Percentiles rank a stretch among this genome's conserved stretches.
Conservation (phyloP, 2,113 vertebrate genomes). For the Pteruthius melanotis region DNA sequence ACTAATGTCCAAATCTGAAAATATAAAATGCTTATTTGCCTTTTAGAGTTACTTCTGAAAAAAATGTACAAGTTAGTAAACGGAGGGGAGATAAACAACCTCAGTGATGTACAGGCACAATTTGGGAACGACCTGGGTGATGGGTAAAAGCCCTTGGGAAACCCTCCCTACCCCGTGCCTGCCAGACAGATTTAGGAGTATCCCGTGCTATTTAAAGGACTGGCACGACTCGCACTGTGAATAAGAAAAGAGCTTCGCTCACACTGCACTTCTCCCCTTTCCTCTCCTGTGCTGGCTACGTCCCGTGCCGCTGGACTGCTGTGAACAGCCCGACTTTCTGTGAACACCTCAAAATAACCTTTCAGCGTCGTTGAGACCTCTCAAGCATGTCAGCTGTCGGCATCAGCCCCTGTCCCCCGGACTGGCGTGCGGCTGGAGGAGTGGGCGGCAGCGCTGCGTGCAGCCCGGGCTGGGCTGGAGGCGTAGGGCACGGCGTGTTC, state of each 20-base stretch:
- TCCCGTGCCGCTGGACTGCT: not conserved
- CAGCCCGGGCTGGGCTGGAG: not conserved
- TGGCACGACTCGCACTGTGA: not conserved
- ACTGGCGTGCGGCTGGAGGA: not conserved
- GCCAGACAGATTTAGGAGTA: not conserved
- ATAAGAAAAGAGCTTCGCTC: not conserved
- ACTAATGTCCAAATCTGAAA: not conserved
- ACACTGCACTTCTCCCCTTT: not conserved
- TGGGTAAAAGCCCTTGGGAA: not conserved
- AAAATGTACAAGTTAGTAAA: not conserved
- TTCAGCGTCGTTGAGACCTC: not conserved
- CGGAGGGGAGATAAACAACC: not conserved
- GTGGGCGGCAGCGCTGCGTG: not conserved
- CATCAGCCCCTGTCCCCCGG: not conserved
- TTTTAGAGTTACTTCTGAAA: not conserved
- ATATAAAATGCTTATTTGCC: not conserved
- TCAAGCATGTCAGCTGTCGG: not conserved
- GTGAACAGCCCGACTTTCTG: not conserved
- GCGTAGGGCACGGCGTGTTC: conserved; percentile 43
- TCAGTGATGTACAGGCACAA: not conserved
- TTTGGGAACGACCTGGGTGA: not conserved
- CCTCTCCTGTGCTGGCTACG: not conserved
- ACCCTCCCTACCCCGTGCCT: not conserved
- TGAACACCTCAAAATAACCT: not conserved
- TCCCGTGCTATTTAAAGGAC: not conserved